Base-by-base conservation (phyloP, 1,140 invertebrate species). In the Ylistrum balloti region DNA sequence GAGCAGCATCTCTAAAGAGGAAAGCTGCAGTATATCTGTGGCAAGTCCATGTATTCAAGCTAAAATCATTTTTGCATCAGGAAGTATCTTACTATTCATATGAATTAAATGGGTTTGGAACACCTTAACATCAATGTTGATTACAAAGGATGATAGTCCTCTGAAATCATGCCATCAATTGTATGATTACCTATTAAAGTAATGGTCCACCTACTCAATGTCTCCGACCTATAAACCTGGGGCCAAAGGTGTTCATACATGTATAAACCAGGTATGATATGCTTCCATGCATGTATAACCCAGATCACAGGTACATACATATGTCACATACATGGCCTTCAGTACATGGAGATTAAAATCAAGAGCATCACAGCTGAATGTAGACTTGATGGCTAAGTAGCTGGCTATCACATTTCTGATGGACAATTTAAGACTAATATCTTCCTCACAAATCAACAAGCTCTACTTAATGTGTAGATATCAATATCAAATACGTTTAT, bases 321-420 rank as follows among this genome's bases (percentile, higher is more conserved):
- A n/a, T n/a, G n/a, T n/a, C n/a, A n/a, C n/a, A n/a, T n/a, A n/a
- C n/a, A n/a, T 28, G 56, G n/a, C 56, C n/a, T 74, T 74, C 3
- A 28, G 56, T 74, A 74, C 56, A 74, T 74, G 22, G 56, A 74
- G 56, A 74, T 74, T 74, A 28, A 74, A 74, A 74, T 74, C 56
- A 17, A n/a, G 56, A 74, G 17, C 56, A 74, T 74, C 22, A 74
- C 17, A 3, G 15, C 15, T n/a, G 15, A 74, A 74, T 28, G 56
- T 74, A 74, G 56, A 74, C 56, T 74, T 74, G 22, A 74, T 74
- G 56, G 56, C 56, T 74, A n/a, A 5, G 56, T 74, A n/a, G n/a
- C 56, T 28, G 56, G 56, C 56, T 74, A n/a, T 28, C 56, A 28
- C 2, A 28, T n/a, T 74, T 74, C 56, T n/a, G 22, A 74, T n/a